Evolutionary conservation across 2,113 vertebrate species (phyloP).

Genomic region (Irena cyanogastra): DNA sequence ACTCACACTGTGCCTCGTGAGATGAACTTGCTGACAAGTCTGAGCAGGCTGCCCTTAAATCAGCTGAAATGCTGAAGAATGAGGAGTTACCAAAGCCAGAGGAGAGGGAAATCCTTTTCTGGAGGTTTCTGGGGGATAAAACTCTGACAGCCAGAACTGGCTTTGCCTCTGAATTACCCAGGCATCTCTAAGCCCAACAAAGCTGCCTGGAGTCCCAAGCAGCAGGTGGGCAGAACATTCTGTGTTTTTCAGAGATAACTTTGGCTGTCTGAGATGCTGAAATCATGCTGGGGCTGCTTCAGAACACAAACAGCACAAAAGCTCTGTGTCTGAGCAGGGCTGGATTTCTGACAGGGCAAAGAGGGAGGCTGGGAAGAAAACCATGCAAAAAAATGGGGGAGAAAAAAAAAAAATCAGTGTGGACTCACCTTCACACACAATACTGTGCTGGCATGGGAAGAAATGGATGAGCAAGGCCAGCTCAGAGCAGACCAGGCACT

Average conservation of each 20-base stretch:
- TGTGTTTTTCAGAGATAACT: background rate
- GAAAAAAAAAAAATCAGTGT: fast-evolving
- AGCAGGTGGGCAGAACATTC: background rate
- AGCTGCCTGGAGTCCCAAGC: background rate
- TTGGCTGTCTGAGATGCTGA: background rate
- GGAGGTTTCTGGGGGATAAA: background rate
- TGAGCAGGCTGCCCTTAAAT: background rate
- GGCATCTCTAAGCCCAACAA: background rate
- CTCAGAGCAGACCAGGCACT: constrained; percentile 98
- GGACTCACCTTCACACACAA: constrained; percentile 90
- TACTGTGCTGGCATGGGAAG: constrained; percentile 94
- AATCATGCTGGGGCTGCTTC: background rate
- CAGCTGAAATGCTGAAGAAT: background rate
- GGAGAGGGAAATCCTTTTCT: background rate
- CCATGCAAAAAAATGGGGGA: fast-evolving
- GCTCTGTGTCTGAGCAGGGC: background rate
- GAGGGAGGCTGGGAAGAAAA: background rate
- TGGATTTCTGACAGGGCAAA: background rate
- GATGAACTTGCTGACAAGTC: background rate
- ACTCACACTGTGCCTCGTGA: background rate
- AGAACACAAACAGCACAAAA: background rate
- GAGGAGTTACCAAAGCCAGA: background rate
- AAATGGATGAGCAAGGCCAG: constrained; percentile 90
- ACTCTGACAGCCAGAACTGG: background rate
- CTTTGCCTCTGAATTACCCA: background rate